Evolutionary conservation across 1,140 invertebrate genomes (phyloP), one percentile per base, ranked within the genome.

Genomic region (Drosophila subpulchrella): DNA sequence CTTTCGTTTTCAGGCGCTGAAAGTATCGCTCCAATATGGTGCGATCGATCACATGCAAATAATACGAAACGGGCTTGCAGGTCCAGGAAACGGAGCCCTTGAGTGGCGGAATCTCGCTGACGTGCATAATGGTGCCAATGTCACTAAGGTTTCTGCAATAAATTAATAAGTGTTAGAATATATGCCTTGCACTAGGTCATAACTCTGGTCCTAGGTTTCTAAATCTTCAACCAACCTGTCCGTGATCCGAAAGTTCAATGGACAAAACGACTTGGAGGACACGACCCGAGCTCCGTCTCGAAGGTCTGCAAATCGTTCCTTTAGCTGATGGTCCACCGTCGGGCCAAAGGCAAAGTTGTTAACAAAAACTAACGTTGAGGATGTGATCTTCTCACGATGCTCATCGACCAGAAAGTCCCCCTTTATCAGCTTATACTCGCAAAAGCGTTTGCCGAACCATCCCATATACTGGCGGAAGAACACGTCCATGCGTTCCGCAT

Each of bases 341-440:
- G 98, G 98, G 15, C 98, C 98, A 93, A 99, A 99, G 41, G 98
- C 98, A 94, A 98, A 99, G 94, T 99, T 99, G 93, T 99, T 99
- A 5, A 99, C 98, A 94, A 99, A 99, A 47, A 99, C 97, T 85
- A 99, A 97, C 39, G 97, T 97, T 6, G 98, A 96, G 75, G 95
- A 95, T 72, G 97, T 97, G 79, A 99, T 98, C 91, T 96, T 97
- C 91, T 99, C 98, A 75, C 97, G 95, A 93, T 98, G 96, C 90
- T 98, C 96, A 78, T 98, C 96, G 70, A 95, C 95, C 66, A 99
- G 94, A 93, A 99, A 99, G 92, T 99, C 98, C 8, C 98, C 98
- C 91, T 97, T 98, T 47, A 98, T 95, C 65, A 99, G 94, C 92
- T 97, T 95, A 93, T 98, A 99, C 41, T 98, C 96, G 62, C 97